phyloP scores from a whole-genome alignment of 1,140 invertebrate genomes.

The Drosophila ironensis region DNA sequence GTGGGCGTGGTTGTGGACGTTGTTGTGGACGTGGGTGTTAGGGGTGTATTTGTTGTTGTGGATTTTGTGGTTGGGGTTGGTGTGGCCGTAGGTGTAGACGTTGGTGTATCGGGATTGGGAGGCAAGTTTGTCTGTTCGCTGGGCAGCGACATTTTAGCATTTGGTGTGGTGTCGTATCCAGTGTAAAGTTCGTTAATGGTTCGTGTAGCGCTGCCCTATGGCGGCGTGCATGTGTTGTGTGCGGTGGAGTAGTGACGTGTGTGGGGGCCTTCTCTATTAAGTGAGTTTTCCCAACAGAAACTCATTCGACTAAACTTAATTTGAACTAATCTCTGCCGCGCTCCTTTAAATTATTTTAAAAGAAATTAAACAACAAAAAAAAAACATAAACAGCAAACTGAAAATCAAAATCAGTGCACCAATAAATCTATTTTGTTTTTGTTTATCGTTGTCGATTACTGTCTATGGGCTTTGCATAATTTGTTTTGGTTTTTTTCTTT shows the following conservation, averaged over 20 bases:
- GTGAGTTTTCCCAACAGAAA: slow-evolving; percentile 15
- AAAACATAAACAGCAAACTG: neutral
- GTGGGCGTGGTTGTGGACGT: slow-evolving; percentile 23
- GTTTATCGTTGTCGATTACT: slow-evolving; percentile 20
- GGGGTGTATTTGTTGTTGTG: slow-evolving; percentile 8
- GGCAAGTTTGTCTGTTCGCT: slow-evolving; percentile 53
- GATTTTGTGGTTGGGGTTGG: slow-evolving; percentile 4
- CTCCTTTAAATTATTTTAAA: slow-evolving; percentile 13
- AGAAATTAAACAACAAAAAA: slow-evolving; percentile 9
- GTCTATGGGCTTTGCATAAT: slow-evolving; percentile 43
- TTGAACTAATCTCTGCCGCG: slow-evolving; percentile 19
- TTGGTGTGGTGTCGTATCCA: slow-evolving; percentile 32
- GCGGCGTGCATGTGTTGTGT: slow-evolving; percentile 19
- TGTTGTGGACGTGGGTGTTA: slow-evolving; percentile 22
- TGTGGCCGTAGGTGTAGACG: neutral
- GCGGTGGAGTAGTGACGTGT: slow-evolving; percentile 11
- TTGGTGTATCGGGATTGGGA: slow-evolving; percentile 38
- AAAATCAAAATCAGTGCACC: slow-evolving; percentile 26
- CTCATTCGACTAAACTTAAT: slow-evolving; percentile 43
- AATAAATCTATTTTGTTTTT: slow-evolving; percentile 31
- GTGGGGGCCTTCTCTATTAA: slow-evolving; percentile 6
- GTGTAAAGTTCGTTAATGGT: slow-evolving; percentile 7
- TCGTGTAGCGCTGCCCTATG: slow-evolving; percentile 23
- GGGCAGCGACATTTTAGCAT: slow-evolving; percentile 69
- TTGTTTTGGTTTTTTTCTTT: slow-evolving; percentile 37